phyloP scores from a whole-genome alignment of 2,888 invertebrate species.

The Thera britannica region DNA sequence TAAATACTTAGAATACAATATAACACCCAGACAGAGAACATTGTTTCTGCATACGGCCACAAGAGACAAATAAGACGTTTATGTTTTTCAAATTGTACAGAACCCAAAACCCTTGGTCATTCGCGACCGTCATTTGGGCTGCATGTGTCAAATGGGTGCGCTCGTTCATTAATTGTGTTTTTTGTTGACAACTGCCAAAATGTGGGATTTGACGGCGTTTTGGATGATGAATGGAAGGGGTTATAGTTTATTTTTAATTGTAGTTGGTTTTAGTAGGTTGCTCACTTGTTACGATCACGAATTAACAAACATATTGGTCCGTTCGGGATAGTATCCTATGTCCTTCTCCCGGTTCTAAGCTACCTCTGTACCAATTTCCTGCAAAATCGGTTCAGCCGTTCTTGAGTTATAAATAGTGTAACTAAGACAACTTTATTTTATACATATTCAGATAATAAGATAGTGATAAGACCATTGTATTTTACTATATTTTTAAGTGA shows the following conservation, averaged over 20 bases:
- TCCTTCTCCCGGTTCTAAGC: too few relatives aligned
- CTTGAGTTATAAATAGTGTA: too few relatives aligned
- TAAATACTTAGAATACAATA: too few relatives aligned
- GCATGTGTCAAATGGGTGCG: slow-evolving; percentile 72
- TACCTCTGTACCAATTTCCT: too few relatives aligned
- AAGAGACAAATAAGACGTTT: background rate
- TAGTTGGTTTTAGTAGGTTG: background rate
- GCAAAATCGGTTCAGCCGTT: too few relatives aligned
- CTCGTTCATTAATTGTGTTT: slow-evolving; percentile 65
- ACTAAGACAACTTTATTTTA: too few relatives aligned
- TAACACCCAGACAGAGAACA: background rate
- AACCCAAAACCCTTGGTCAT: slow-evolving; percentile 57
- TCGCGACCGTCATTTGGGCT: slow-evolving; percentile 69
- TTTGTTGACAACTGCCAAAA: slow-evolving; percentile 60
- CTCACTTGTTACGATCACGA: background rate
- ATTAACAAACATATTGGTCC: too few relatives aligned
- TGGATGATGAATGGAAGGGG: slow-evolving; percentile 61
- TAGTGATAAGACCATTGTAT: too few relatives aligned
- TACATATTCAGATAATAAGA: too few relatives aligned
- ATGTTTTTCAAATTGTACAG: slow-evolving; percentile 31
- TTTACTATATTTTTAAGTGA: too few relatives aligned
- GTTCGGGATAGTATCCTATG: too few relatives aligned
- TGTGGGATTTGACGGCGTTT: slow-evolving; percentile 46
- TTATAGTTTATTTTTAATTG: slow-evolving; percentile 54
- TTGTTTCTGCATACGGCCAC: too few relatives aligned